Percentiles rank a stretch among this genome's conserved stretches.
Conservation (phyloP, 2,888 invertebrate species). For the Agrochola macilenta region DNA sequence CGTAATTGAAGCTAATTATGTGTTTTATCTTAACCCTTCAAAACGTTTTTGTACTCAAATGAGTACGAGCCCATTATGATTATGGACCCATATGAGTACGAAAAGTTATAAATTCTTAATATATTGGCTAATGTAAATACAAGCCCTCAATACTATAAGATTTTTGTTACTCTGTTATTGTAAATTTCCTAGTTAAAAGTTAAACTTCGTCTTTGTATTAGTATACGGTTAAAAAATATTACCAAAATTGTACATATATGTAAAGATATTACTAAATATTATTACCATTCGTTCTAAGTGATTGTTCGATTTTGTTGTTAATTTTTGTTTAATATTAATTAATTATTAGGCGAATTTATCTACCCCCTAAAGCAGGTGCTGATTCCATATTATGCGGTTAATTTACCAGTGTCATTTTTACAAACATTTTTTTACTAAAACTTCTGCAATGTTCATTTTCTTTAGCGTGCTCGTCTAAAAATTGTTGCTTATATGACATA, state of each 20-base stretch:
- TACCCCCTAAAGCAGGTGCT: slow-evolving; percentile 66
- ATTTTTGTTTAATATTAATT: slow-evolving; percentile 87
- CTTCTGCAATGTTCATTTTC: slow-evolving; percentile 1
- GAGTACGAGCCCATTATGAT: not conserved
- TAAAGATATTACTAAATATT: slow-evolving; percentile 90
- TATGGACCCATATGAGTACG: slow-evolving; percentile 22
- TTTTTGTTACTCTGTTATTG: slow-evolving; percentile 88
- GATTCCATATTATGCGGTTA: slow-evolving; percentile 49
- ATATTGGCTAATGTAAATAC: slow-evolving; percentile 81
- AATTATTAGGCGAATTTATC: slow-evolving; percentile 69
- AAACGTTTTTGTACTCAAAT: slow-evolving; percentile 35
- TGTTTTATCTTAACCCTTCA: slow-evolving; percentile 34
- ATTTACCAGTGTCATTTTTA: slow-evolving; percentile 63
- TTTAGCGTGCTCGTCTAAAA: slow-evolving; percentile 2
- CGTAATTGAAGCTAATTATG: slow-evolving; percentile 40
- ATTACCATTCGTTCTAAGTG: slow-evolving; percentile 90
- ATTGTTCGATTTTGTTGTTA: slow-evolving; percentile 90
- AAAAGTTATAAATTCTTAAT: slow-evolving; percentile 60
- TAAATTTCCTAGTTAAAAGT: slow-evolving; percentile 83
- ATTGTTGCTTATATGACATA: not conserved
- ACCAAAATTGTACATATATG: slow-evolving; percentile 90
- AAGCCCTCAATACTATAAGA: slow-evolving; percentile 76
- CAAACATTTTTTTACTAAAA: slow-evolving; percentile 9
- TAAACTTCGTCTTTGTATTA: slow-evolving; percentile 86
- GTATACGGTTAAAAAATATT: slow-evolving; percentile 87